Percentiles rank a stretch among this genome's conserved stretches.
These are phyloP conservation scores for Neocrepidodera transversa DNA, from an alignment of 2,888 invertebrate genomes.

Conservation along the genomic window DNA sequence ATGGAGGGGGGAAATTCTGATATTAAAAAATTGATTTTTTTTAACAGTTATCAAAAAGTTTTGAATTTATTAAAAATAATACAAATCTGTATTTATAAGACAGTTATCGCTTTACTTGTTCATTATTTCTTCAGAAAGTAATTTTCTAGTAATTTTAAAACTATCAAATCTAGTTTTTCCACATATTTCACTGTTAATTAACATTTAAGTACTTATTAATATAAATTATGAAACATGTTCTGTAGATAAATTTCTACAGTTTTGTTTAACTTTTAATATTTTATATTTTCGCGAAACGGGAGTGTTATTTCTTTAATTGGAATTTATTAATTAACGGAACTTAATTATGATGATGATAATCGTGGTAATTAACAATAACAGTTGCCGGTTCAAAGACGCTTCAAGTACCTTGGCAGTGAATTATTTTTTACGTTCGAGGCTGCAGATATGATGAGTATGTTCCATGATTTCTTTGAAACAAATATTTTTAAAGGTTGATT, in stretches of 20 bases:
- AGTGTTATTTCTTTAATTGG: slow-evolving; percentile 10
- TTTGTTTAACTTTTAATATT: neutral
- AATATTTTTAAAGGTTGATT: slow-evolving; percentile 6
- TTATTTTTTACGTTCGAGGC: slow-evolving; percentile 38
- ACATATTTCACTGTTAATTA: neutral
- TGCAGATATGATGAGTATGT: slow-evolving; percentile 57
- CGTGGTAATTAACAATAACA: neutral
- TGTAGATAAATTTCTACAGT: neutral
- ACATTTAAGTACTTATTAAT: slow-evolving; percentile 1
- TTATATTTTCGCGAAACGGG: slow-evolving; percentile 9
- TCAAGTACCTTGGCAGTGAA: slow-evolving; percentile 1
- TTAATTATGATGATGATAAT: slow-evolving; percentile 2
- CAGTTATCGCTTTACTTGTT: neutral
- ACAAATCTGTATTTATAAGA: too few relatives aligned
- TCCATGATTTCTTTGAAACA: slow-evolving; percentile 51
- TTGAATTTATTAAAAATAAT: too few relatives aligned
- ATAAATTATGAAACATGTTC: neutral
- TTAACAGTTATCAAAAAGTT: too few relatives aligned
- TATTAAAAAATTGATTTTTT: too few relatives aligned
- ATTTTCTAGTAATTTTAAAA: neutral
- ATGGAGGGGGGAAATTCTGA: too few relatives aligned
- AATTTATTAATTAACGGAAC: slow-evolving; percentile 7
- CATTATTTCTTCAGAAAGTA: too few relatives aligned
- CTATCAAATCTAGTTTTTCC: slow-evolving; percentile 4
- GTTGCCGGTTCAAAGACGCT: slow-evolving; percentile 14